Evolutionary conservation across 1,140 invertebrate species (phyloP), one percentile per base, ranked within the genome.

Genomic region (Platyscapa corneri): DNA sequence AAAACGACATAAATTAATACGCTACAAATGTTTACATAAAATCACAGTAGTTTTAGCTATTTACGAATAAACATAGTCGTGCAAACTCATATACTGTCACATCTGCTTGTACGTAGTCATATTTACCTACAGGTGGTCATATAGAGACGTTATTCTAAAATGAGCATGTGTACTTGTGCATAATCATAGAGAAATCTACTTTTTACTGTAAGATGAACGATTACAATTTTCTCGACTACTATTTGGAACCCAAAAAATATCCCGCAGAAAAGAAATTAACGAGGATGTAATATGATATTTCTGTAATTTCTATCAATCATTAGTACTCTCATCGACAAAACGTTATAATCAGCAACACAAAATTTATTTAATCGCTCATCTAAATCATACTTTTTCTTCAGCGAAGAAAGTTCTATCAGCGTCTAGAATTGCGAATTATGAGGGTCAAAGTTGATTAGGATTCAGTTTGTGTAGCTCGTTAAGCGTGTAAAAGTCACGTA

Each of bases 401-500:
- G n/a, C 34, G 6, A 10, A 37, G 27, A 14, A n/a, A 39, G 70
- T 42, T 74, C 42, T 42, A 42, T 42, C 70, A 74, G 70, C 6
- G 27, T 42, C 27, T 6, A 42, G 70, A 74, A 32, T 42, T 74
- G 0, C 70, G 78, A 65, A 32, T 67, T 49, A 82, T n/a, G 65
- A 72, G 81, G 67, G 67, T 74, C 81, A 74, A 60, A 75, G 34
- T 60, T 53, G 67, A 74, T 82, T 56, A 39, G 49, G 37, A 75
- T 82, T 82, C 67, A 64, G 37, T 27, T 20, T 42, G 67, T 46
- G 80, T 32, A 60, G 16, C 65, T 70, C 65, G 49, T 74, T 49
- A 82, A 37, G 34, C 53, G 70, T 72, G 80, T 76, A 42, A 76
- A 60, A 76, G 82, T 83, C 82, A 83, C 82, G 82, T 76, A 83